These are phyloP conservation scores for Pachyuromys duprasi DNA, from an alignment of 2,797 vertebrate genomes.

Conservation along the genomic window DNA sequence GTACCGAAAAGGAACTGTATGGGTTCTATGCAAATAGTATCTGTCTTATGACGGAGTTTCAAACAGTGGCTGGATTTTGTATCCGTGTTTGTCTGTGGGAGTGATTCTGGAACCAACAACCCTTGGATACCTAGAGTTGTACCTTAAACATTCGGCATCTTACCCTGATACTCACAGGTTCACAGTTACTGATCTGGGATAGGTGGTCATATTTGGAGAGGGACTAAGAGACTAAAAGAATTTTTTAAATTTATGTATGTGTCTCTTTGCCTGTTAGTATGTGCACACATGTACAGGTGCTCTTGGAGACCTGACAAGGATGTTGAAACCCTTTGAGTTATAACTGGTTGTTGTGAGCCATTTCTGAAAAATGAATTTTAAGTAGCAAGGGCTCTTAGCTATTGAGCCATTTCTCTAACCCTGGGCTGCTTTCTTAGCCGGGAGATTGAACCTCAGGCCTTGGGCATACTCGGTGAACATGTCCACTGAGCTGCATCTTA, in stretches of 20 bases:
- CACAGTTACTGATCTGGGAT: neutral
- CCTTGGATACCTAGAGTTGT: neutral
- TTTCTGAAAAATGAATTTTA: neutral
- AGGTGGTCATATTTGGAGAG: neutral
- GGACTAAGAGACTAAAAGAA: neutral
- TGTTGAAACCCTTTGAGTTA: neutral
- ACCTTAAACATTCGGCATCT: neutral
- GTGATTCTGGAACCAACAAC: neutral
- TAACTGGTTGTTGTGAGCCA: neutral
- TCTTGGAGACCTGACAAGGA: neutral
- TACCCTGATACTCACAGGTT: neutral
- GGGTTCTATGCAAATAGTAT: neutral
- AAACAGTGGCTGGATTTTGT: neutral
- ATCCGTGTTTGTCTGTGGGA: neutral
- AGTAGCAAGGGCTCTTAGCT: neutral
- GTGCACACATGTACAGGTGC: neutral
- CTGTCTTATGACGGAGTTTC: neutral
- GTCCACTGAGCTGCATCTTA: neutral
- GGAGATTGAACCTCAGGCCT: neutral
- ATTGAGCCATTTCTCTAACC: neutral
- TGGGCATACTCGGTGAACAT: neutral
- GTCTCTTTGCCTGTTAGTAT: neutral
- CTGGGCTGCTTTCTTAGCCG: neutral
- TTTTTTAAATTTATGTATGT: neutral
- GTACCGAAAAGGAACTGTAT: accelerated